phyloP scores from a whole-genome alignment of 2,113 vertebrate species.

The Pelodiscus sinensis region DNA sequence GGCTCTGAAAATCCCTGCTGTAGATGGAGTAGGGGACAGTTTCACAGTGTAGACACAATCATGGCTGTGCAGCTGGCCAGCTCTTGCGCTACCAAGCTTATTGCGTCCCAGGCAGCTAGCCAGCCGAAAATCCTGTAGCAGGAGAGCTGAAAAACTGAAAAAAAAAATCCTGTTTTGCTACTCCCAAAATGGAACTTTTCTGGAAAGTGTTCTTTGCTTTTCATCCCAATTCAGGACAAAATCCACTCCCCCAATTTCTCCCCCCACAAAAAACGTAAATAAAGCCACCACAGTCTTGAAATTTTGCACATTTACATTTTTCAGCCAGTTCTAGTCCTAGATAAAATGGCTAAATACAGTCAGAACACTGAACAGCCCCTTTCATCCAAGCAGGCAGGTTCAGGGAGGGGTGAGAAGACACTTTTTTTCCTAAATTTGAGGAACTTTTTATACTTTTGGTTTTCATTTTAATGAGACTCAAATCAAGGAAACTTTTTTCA shows the following conservation, averaged over 20 bases:
- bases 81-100: background rate
- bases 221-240: background rate
- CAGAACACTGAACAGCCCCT: background rate
- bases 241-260: no score
- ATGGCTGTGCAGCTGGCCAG: background rate
- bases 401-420: background rate
- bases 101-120: background rate
- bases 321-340: background rate
- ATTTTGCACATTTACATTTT: background rate
- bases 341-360: background rate
- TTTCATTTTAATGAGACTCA: background rate
- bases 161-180: background rate
- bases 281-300: background rate
- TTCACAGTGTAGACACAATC: background rate
- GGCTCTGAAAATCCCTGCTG: background rate
- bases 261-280: background rate
- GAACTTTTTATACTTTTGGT: accelerated
- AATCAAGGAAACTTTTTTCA: background rate
- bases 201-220: background rate
- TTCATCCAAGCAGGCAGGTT: background rate
- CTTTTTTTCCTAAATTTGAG: background rate
- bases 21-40: no score
- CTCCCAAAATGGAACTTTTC: background rate
- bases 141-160: background rate
- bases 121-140: background rate